phyloP scores from a whole-genome alignment of 2,113 vertebrate genomes.

The Podilymbus podiceps region DNA sequence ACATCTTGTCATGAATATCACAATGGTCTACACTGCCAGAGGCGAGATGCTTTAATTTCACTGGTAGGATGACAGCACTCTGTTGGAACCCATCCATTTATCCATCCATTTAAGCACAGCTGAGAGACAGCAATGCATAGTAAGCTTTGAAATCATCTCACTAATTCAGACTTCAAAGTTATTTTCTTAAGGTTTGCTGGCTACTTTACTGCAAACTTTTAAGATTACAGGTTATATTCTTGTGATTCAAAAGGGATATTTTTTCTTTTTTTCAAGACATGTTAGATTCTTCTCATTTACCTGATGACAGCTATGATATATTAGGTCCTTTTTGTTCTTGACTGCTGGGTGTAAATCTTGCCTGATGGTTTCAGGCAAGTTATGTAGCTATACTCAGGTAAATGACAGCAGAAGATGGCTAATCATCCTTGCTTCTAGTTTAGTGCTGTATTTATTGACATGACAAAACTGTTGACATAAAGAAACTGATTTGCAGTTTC shows the following conservation, averaged over 20 bases:
- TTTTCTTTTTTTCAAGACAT: background rate
- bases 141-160: background rate
- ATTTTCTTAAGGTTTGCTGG: background rate
- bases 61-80: background rate
- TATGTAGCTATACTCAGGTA: background rate
- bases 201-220: background rate
- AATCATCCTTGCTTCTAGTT: background rate
- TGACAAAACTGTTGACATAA: background rate
- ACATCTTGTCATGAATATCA: background rate
- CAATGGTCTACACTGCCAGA: background rate
- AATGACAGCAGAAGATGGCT: background rate
- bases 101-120: background rate
- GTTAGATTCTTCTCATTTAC: background rate
- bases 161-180: background rate
- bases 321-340: constrained; percentile 1
- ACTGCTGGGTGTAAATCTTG: constrained; percentile 9
- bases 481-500: background rate
- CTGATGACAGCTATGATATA: background rate
- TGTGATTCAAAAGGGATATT: background rate
- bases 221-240: background rate
- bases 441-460: background rate
- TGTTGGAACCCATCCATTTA: background rate
- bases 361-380: background rate
- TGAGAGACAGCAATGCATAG: background rate
- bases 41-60: background rate